These are phyloP conservation scores for Allacma fusca DNA, from an alignment of 2,888 invertebrate genomes.

Conservation along the genomic window DNA sequence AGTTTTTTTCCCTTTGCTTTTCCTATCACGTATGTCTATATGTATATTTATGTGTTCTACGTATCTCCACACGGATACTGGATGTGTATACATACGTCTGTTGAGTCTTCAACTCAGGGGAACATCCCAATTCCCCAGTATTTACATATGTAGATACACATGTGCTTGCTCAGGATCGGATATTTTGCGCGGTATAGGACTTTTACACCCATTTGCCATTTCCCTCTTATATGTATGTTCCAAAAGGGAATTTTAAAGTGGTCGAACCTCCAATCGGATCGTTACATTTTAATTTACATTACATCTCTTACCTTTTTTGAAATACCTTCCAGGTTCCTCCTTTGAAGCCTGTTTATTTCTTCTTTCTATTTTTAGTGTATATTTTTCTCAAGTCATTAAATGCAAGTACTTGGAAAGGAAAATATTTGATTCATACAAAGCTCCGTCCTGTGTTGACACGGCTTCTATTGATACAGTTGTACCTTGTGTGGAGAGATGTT, in stretches of 20 bases:
- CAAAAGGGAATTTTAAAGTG: not conserved
- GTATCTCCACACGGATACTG: too few relatives aligned
- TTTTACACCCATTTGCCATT: too few relatives aligned
- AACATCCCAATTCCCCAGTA: too few relatives aligned
- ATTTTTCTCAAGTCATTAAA: not conserved
- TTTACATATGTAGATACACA: too few relatives aligned
- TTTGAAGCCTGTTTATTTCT: not conserved
- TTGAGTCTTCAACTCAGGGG: too few relatives aligned
- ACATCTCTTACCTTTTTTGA: not conserved
- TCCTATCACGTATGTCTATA: not conserved
- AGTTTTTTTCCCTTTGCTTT: not conserved
- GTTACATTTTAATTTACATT: not conserved
- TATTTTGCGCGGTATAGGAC: not conserved
- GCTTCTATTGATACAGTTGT: too few relatives aligned
- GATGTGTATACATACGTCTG: too few relatives aligned
- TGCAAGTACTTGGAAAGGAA: not conserved
- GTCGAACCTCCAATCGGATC: not conserved
- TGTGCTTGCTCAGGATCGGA: too few relatives aligned
- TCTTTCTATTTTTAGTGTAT: not conserved
- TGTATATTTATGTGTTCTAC: not conserved
- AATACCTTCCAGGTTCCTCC: not conserved
- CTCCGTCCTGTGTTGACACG: too few relatives aligned
- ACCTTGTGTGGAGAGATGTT: too few relatives aligned
- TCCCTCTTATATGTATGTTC: not conserved
- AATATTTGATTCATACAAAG: not conserved